Base-by-base conservation (phyloP, 1,140 invertebrate genomes). In the Protaetia brevitarsis region DNA sequence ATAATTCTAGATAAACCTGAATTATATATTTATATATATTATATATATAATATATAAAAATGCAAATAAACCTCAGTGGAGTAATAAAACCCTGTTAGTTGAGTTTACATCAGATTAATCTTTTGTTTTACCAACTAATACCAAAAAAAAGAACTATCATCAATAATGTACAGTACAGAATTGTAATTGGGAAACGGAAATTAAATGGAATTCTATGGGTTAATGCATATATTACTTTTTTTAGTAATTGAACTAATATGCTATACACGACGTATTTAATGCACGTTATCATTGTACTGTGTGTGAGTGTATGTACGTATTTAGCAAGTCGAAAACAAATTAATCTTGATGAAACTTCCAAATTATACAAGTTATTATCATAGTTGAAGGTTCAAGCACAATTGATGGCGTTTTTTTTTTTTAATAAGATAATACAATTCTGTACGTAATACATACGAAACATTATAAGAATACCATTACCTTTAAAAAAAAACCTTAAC, bases 41-140 rank as follows among this genome's bases (percentile, higher is more conserved):
- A 51, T 51, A 34, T 34, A 26, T 62, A 62, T 34, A 34, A 62
- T 31, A 29, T 59, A 62, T 30, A 62, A 36, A 62, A 62, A 62
- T 62, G 60, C 60, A 62, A 62, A 62, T 62, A 62, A 62, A 62
- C 60, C 60, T 62, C 60, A 62, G 29, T 34, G 31, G 60, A 62
- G 60, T 62, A 34, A 62, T 62, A 62, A 31, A 62, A 62, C 60
- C 60, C 60, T 62, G 60, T 62, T 62, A 62, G 60, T 62, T 62
- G 29, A 31, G 31, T 34, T 62, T 62, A 62, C 60, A 62, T 62
- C 60, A 11, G 60, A 62, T 62, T 62, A 62, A 62, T 62, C n/a
- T 36, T 62, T 62, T 62, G 29, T 62, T 51, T 51, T 27, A 62
- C 60, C 60, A 62, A 62, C 60, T 34, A 34, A 62, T 62, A 59